A percentile compares a stretch with the other conserved stretches of the same genome.
phyloP scores from a whole-genome alignment of 2,113 vertebrate species.

The Gavia stellata region DNA sequence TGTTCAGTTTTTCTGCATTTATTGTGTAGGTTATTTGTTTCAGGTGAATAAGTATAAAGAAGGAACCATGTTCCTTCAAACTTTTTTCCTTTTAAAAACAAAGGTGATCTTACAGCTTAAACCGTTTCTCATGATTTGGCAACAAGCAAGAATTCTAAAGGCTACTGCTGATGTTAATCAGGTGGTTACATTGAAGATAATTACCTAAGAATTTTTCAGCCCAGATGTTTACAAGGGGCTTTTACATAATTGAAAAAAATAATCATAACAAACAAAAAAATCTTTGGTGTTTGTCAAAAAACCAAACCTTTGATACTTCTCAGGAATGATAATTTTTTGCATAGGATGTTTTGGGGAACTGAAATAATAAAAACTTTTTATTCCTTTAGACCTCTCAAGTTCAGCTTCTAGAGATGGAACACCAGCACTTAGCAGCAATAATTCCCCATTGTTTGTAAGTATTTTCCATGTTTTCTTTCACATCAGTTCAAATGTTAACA shows the following conservation, averaged over 20 bases:
- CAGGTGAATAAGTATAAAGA: neutral
- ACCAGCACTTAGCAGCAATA: conserved; percentile 61
- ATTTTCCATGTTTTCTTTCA: conserved; percentile 11
- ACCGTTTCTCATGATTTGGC: neutral
- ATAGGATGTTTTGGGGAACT: neutral
- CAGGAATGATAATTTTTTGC: neutral
- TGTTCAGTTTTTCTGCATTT: neutral
- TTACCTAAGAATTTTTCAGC: neutral
- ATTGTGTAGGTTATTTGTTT: neutral
- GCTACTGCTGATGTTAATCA: neutral
- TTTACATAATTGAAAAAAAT: neutral
- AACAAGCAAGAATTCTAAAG: neutral
- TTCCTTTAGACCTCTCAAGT: conserved; percentile 70
- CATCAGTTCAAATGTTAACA: neutral
- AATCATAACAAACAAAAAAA: neutral
- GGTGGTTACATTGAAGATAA: neutral
- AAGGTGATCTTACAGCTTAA: neutral
- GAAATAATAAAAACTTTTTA: conserved; percentile 5
- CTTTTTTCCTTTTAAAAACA: neutral
- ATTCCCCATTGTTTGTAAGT: conserved; percentile 75
- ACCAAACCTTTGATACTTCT: neutral
- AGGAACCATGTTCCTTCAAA: neutral
- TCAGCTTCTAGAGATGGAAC: conserved; percentile 75
- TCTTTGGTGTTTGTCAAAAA: neutral
- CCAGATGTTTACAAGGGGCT: neutral